phyloP scores from a whole-genome alignment of 2,888 invertebrate species.

The Scaptomyza reducta region DNA sequence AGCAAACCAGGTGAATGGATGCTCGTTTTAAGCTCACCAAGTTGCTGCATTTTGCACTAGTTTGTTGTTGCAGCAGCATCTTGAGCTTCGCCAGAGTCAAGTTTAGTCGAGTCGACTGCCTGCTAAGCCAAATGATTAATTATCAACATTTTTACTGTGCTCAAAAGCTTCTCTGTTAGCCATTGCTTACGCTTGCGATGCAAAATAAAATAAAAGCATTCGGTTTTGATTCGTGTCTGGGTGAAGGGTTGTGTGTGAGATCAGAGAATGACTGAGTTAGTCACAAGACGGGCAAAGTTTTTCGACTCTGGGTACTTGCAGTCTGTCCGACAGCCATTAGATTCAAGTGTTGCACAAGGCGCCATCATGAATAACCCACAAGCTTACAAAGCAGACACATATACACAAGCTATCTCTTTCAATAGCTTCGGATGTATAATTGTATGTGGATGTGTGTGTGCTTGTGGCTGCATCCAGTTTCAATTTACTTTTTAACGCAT shows the following conservation, averaged over 20 bases:
- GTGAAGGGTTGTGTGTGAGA: neutral
- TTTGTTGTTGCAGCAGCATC: slow-evolving; percentile 30
- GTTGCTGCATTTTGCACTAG: slow-evolving; percentile 21
- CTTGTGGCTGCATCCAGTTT: slow-evolving; percentile 55
- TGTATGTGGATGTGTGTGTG: neutral
- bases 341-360: slow-evolving; percentile 73
- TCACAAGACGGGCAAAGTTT: slow-evolving; percentile 65
- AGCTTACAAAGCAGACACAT: neutral
- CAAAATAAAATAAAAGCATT: slow-evolving; percentile 16
- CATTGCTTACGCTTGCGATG: too few species aligned
- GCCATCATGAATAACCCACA: slow-evolving; percentile 72
- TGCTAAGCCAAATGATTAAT: slow-evolving; percentile 62
- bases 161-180: neutral
- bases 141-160: slow-evolving; percentile 58
- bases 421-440: neutral
- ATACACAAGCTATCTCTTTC: neutral
- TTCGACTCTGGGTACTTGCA: slow-evolving; percentile 41
- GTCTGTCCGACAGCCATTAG: slow-evolving; percentile 67
- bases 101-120: neutral
- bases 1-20: slow-evolving; percentile 25
- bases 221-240: neutral
- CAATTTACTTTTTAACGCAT: slow-evolving; percentile 61
- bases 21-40: slow-evolving; percentile 15
- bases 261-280: slow-evolving; percentile 47
- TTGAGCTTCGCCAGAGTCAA: slow-evolving; percentile 10